Base-by-base conservation (phyloP, 2,888 invertebrate species). In the Empis stercorea region DNA sequence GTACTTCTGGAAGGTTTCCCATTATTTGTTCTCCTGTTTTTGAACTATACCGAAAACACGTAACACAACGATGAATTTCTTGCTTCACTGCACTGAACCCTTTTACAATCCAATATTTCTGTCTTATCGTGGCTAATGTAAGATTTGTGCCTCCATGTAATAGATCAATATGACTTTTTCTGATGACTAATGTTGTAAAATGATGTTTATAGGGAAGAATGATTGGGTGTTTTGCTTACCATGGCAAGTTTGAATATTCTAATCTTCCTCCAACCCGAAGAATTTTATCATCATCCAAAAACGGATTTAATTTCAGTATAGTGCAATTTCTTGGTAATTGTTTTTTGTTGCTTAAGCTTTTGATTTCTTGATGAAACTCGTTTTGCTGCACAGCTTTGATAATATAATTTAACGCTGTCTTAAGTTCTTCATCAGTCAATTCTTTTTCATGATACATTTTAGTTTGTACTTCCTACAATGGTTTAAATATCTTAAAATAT, bases 261-360 rank as follows among this genome's bases (percentile, higher is more conserved):
- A 60, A 42, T 11, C 59, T 49, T 27, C 56, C 57, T 42, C 61
- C 58, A 45, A 59, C 59, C 44, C 57, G 51, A 10, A 59, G 48
- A 30, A 58, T 37, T 14, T 49, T 50, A 38, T 52, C 41, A n/a
- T 47, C 14, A 45, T 55, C 55, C 10, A 57, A n/a, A 43, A 52
- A 56, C 10, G 56, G 51, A 17, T 45, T 45, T 30, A 57, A 45
- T 4, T 41, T 37, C 6, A 49, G 27, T 10, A 55, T 10, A 13
- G 41, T 49, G 13, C 17, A 36, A 30, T 44, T 45, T 27, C 11
- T 30, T n/a, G 17, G 32, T 17, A 44, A 3, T 15, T 7, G 3
- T 11, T 38, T 27, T 20, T 30, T 30, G 23, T 3, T n/a, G 9
- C n/a, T 37, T 13, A 34, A 14, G 10, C 14, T 15, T 40, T 37